phyloP scores from a whole-genome alignment of 1,140 invertebrate species.

The Monochamus saltuarius region DNA sequence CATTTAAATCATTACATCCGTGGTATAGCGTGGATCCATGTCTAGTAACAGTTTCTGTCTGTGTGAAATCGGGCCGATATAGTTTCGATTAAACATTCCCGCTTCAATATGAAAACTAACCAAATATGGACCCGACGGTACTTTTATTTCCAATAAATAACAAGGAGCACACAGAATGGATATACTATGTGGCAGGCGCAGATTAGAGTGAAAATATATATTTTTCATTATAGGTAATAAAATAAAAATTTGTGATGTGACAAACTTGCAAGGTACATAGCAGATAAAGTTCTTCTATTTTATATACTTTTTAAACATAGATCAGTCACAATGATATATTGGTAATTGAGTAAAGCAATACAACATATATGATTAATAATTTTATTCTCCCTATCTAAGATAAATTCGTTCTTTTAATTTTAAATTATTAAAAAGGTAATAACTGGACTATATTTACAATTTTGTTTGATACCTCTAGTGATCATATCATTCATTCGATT shows the following conservation, averaged over 20 bases:
- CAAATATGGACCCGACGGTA: background rate
- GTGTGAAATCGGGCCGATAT: no score
- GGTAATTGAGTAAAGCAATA: slow-evolving; percentile 51
- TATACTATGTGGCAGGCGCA: slow-evolving; percentile 44
- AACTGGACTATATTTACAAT: slow-evolving; percentile 54
- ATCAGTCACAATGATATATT: slow-evolving; percentile 53
- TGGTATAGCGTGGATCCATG: no score
- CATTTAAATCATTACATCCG: slow-evolving; percentile 24
- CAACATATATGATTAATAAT: slow-evolving; percentile 50
- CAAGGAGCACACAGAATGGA: slow-evolving; percentile 44
- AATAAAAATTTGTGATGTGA: slow-evolving; percentile 24
- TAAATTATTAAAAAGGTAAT: slow-evolving; percentile 52
- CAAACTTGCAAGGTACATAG: slow-evolving; percentile 46
- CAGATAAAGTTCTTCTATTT: slow-evolving; percentile 40
- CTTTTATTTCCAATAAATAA: slow-evolving; percentile 36
- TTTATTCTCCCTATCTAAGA: slow-evolving; percentile 51
- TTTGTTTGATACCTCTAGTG: slow-evolving; percentile 41
- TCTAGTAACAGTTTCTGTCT: no score
- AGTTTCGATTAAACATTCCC: background rate
- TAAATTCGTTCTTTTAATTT: slow-evolving; percentile 53
- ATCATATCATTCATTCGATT: slow-evolving; percentile 25
- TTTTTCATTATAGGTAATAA: slow-evolving; percentile 33
- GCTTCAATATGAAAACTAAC: background rate
- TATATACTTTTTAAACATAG: slow-evolving; percentile 44
- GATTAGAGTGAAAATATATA: slow-evolving; percentile 41